Base-by-base conservation (phyloP, 2,888 invertebrate genomes). In the Plagodis dolabraria region DNA sequence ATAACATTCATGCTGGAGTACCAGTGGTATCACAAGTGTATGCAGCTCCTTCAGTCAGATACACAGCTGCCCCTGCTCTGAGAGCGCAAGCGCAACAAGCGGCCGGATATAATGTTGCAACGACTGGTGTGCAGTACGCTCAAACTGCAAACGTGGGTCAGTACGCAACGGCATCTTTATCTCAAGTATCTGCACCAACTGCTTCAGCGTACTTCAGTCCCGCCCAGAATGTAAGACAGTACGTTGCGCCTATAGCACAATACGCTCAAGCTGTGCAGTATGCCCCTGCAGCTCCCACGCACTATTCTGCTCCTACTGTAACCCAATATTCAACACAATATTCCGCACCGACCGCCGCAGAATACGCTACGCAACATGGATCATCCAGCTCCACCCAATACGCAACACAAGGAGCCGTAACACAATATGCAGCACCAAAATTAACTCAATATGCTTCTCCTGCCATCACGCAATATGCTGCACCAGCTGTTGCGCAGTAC, bases 1-100 rank as follows among this genome's bases (percentile, higher is more conserved):
- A 67, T 58, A 78, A 77, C 65, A 72, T 82, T 10, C 83, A 87
- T 44, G 54, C 79, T n/a, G 82, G 86, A 52, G 89, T 86, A n/a
- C 89, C 92, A 0, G 90, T 92, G 0, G 85, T 92, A 1, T 86
- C 93, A 22, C 92, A 92, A 80, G 89, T 92, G n/a, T 87, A 72
- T 47, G 83, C 91, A 5, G 91, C 88, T 48, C 81, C 83, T 0
- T 71, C 88, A 36, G 77, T 83, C n/a, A 76, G 85, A 33, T 92
- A 92, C 61, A 84, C 71, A 5, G 47, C 86, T 7, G 79, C 89
- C 0, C 79, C 86, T 0, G 78, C 81, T n/a, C 72, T 92, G 35
- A 85, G 78, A 69, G 67, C 70, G 2, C 86, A 85, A 63, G 53
- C 71, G 46, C 80, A 77, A 67, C 72, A 69, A 50, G 33, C 34